Evolutionary conservation across 2,888 invertebrate genomes (phyloP).

Genomic region (Thereva nobilitata): DNA sequence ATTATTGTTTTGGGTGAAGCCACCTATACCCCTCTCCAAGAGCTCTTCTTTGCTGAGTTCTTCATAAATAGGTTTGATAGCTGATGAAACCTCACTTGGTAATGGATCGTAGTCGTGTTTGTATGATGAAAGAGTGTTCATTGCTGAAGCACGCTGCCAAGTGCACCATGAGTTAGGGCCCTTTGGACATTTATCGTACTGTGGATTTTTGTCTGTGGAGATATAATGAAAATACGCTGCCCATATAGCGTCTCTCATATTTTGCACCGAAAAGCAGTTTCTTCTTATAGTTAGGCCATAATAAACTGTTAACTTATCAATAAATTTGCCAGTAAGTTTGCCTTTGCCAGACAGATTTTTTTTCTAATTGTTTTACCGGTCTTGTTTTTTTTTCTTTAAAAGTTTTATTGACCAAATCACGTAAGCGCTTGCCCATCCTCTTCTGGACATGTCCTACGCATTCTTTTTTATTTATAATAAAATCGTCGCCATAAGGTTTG

Average conservation of each 20-base stretch:
- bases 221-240: constrained; percentile 47
- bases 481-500: constrained; percentile 39
- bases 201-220: constrained; percentile 48
- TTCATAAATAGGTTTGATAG: constrained; percentile 9
- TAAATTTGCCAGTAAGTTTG: constrained; percentile 42
- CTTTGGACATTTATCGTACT: constrained; percentile 46
- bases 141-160: background rate
- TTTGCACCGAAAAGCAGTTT: constrained; percentile 44
- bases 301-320: constrained; percentile 45
- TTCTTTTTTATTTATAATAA: constrained; percentile 18
- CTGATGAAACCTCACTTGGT: background rate
- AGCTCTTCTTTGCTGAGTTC: background rate
- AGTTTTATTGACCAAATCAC: constrained; percentile 27
- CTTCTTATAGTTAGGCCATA: constrained; percentile 47
- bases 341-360: constrained; percentile 31
- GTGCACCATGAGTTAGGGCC: constrained; percentile 21
- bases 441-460: constrained; percentile 25
- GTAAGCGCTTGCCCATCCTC: constrained; percentile 40
- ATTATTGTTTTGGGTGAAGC: background rate
- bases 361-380: background rate
- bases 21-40: constrained; percentile 1
- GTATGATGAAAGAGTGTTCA: background rate
- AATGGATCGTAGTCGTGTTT: background rate
- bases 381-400: too few relatives aligned
- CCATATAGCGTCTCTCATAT: constrained; percentile 47